Base-by-base conservation (phyloP, 2,888 invertebrate species). In the Lasioglossum morio region DNA sequence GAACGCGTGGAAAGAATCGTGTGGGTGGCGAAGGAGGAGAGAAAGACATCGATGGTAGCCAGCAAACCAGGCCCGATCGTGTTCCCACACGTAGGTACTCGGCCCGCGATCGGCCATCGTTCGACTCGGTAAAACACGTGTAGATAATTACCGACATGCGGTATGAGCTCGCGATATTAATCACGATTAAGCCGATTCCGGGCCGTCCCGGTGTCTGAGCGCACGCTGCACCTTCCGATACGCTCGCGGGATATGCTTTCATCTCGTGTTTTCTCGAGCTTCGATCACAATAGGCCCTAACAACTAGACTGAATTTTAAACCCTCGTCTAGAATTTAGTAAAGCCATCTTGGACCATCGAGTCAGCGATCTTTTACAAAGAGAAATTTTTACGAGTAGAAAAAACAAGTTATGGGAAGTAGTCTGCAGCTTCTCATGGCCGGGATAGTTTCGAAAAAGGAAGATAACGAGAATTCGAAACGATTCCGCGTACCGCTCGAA, bases 151-250 rank as follows among this genome's bases (percentile, higher is more conserved):
- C 92, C 90, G 87, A 92, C 92, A 89, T 89, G 91, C 91, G 86
- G 89, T 89, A 92, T 87, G 91, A 91, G 85, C 88, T 75, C 72
- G 88, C 84, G 92, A 92, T 93, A 93, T 93, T 93, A 94, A 94
- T 93, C 93, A 92, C 91, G 93, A 93, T 93, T 92, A 94, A 94
- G 90, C 88, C 88, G 91, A 93, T 93, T 92, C 91, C 89, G 87
- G 86, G 87, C 88, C 88, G 88, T 84, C 86, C 72, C 46, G 84
- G 72, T 87, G 86, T 80, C 85, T 83, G 75, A 70, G n/a, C 75
- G 76, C 73, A 78, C 75, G 69, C 69, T 60, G 69, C 37, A 34
- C 60, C 37, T 27, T 27, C 14, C 48, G 77, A 79, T 89, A 63
- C 34, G 66, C 66, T 66, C 34, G 34, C 34, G 66, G 66, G 34